These are phyloP conservation scores for Galeopterus variegatus DNA, from an alignment of 2,113 vertebrate species.

Conservation along the genomic window DNA sequence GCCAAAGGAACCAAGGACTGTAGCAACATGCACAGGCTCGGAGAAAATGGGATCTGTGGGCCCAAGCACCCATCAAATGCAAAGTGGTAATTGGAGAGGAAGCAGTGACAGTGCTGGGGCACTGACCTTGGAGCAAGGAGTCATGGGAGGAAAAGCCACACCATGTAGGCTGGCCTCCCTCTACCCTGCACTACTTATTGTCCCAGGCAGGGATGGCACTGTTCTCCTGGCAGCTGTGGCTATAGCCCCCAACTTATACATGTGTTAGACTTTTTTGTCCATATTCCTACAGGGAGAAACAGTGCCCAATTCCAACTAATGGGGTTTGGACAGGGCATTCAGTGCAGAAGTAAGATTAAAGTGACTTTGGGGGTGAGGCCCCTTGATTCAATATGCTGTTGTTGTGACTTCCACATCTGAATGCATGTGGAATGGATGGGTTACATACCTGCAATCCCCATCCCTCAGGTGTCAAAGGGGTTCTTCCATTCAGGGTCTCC, in stretches of 20 bases:
- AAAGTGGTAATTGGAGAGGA: background rate
- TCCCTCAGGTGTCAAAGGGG: no score
- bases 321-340: background rate
- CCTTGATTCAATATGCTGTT: background rate
- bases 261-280: background rate
- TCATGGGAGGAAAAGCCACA: background rate
- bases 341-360: background rate
- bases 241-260: background rate
- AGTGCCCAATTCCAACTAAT: background rate
- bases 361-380: background rate
- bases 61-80: background rate
- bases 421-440: no score
- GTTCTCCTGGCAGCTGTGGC: background rate
- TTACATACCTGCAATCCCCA: no score
- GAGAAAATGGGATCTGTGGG: background rate
- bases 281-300: background rate
- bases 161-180: no score
- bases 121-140: background rate
- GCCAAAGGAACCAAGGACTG: background rate
- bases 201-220: background rate
- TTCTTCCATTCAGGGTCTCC: no score
- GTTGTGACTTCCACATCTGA: background rate
- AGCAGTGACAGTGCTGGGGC: no score
- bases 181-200: background rate
- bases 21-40: background rate